Base-by-base conservation (phyloP, 1,140 invertebrate species). In the Apis laboriosa region DNA sequence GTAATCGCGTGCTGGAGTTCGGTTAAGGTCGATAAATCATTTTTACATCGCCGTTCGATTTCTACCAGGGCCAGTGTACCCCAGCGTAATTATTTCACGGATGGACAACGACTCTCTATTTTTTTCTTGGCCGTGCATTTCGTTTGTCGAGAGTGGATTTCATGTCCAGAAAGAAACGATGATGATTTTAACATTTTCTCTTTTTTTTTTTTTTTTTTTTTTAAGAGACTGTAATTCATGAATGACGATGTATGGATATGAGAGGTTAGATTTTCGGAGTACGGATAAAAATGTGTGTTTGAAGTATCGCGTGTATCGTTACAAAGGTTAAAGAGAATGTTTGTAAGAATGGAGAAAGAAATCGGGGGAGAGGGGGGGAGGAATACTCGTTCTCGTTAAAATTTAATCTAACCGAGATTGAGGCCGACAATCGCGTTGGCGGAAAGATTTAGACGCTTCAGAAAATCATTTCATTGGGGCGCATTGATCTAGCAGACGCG, bases 11-110 rank as follows among this genome's bases (percentile, higher is more conserved):
- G 78, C 80, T 85, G 61, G 61, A 53, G 49, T 34, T 34, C 77
- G 51, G 80, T 86, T 77, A 86, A 76, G 80, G 77, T 51, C 84
- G 63, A 86, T 85, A 86, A 82, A 86, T 86, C 85, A 86, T 85
- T 85, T 85, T 80, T 72, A 70, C 77, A n/a, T 85, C 53, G 17
- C 9, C 71, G 63, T 64, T 56, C 85, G 61, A 28, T 56, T 73
- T 21, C 17, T 43, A 49, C 64, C 53, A 55, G 51, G 28, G n/a
- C 43, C n/a, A 1, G 28, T 19, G 56, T 63, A 55, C 17, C 13
- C 49, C 9, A 49, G 43, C 60, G 68, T 79, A 63, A 79, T 79
- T 79, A 79, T 72, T 72, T 72, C 58, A 79, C 58, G 43, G 17
- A 61, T 80, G 80, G 72, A 51, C 58, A 68, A 78, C 56, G 15